These are phyloP conservation scores for Emmelina monodactyla DNA, from an alignment of 2,888 invertebrate genomes.

Conservation along the genomic window DNA sequence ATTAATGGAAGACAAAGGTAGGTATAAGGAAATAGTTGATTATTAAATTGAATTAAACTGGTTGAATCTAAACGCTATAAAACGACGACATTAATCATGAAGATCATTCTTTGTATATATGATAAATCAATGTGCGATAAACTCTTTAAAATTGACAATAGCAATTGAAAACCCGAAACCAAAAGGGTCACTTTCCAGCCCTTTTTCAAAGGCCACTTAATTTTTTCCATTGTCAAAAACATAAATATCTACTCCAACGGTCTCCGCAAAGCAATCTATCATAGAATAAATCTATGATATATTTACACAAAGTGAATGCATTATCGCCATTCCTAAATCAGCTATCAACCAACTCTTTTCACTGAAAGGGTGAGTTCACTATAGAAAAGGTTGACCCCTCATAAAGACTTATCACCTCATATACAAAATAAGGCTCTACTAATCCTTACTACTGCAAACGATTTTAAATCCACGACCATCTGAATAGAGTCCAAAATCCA, in stretches of 20 bases:
- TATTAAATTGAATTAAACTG: too few relatives aligned
- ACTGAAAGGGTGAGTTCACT: conserved; percentile 64
- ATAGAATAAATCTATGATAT: conserved; percentile 61
- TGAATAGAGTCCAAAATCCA: conserved; percentile 40
- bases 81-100: too few relatives aligned
- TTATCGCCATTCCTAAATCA: conserved; percentile 65
- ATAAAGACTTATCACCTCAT: conserved; percentile 68
- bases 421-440: conserved; percentile 65
- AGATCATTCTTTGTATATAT: too few relatives aligned
- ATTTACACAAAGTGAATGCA: conserved; percentile 61
- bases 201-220: conserved; percentile 9
- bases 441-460: conserved; percentile 26
- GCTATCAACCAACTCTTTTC: conserved; percentile 67
- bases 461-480: conserved; percentile 2
- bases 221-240: conserved; percentile 21
- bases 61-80: too few relatives aligned
- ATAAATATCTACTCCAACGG: conserved; percentile 21
- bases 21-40: too few relatives aligned
- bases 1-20: too few relatives aligned
- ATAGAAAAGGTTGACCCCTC: conserved; percentile 68
- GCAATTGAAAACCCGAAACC: conserved; percentile 27
- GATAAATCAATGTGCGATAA: too few relatives aligned
- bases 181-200: conserved; percentile 19
- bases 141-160: not conserved
- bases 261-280: conserved; percentile 46